A percentile compares a stretch with the other conserved stretches of the same genome.
These are phyloP conservation scores for Chirona hameri DNA, from an alignment of 2,888 invertebrate species.

Conservation along the genomic window DNA sequence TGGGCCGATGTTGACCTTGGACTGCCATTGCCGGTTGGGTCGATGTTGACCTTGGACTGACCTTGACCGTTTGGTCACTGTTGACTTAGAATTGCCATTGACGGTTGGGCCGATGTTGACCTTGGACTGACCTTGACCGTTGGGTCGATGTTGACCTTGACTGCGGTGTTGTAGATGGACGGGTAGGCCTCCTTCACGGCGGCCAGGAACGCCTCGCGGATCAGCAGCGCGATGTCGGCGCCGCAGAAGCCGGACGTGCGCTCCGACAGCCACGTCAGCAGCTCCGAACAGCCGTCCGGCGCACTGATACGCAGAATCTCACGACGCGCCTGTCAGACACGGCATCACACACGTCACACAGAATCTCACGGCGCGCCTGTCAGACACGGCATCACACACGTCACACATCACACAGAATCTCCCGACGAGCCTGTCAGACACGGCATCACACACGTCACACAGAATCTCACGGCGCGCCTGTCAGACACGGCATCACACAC, in stretches of 20 bases:
- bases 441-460: too few relatives aligned
- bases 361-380: too few relatives aligned
- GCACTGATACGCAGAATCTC: slow-evolving; percentile 22
- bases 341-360: too few relatives aligned
- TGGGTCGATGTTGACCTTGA: slow-evolving; percentile 8
- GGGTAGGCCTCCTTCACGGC: slow-evolving; percentile 25
- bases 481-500: too few relatives aligned
- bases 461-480: too few relatives aligned
- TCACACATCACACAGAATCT: too few relatives aligned
- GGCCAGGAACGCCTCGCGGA: slow-evolving; percentile 4
- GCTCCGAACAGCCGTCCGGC: not conserved
- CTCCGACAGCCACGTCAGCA: slow-evolving; percentile 2
- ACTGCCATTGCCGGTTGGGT: too few relatives aligned
- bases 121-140: not conserved
- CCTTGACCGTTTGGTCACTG: not conserved
- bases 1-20: not conserved
- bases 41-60: too few relatives aligned
- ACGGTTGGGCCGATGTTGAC: slow-evolving; percentile 10
- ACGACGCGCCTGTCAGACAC: not conserved
- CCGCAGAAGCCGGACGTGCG: slow-evolving; percentile 26
- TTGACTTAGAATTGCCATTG: not conserved
- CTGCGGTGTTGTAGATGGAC: slow-evolving; percentile 13
- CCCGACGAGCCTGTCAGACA: too few relatives aligned
- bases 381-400: too few relatives aligned
- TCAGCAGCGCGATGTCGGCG: slow-evolving; percentile 9